Evolutionary conservation across 1,140 invertebrate genomes (phyloP), one percentile per base, ranked within the genome.

Genomic region (Macrobrachium nipponense): DNA sequence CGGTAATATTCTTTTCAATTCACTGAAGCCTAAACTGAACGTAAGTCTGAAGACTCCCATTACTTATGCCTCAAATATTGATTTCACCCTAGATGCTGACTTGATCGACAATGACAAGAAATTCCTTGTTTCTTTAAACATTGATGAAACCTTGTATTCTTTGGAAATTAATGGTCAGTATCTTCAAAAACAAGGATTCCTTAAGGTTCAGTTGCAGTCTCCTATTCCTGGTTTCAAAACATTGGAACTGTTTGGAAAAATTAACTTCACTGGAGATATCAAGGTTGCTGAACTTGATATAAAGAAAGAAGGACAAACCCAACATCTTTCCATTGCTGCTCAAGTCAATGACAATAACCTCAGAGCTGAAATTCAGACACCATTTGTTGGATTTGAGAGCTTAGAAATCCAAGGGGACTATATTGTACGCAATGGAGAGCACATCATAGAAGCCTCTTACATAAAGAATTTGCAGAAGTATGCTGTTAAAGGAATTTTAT

Each of bases 211-310:
- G 5, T n/a, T 60, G 15, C 66, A 20, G 5, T 73, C 83, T 6
- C 77, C 83, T 18, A 20, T 80, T 23, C 83, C 83, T 14, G 77
- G 68, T 23, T 80, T 72, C 20, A 44, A 77, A 43, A 68, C 36
- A 18, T 17, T 86, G 3, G 83, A 86, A 18, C n/a, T 86, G 17
- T 58, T 72, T 11, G 70, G 68, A 12, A 86, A 51, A 5, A 80
- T 80, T 20, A 76, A 86, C 66, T 75, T 86, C n/a, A 79, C 66
- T n/a, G 68, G 83, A 43, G 68, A 80, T 51, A 59, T 86, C 6
- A 86, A 86, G 60, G 80, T 44, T 8, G 20, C 77, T 5, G 83
- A 86, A 23, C 12, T 80, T 5, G 72, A 73, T 14, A 11, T 86
- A 18, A 86, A 72, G 23, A 80, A 72, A 10, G 83, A 86, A 44